These are phyloP conservation scores for Elmis aenea DNA, from an alignment of 2,888 invertebrate genomes.

Conservation along the genomic window DNA sequence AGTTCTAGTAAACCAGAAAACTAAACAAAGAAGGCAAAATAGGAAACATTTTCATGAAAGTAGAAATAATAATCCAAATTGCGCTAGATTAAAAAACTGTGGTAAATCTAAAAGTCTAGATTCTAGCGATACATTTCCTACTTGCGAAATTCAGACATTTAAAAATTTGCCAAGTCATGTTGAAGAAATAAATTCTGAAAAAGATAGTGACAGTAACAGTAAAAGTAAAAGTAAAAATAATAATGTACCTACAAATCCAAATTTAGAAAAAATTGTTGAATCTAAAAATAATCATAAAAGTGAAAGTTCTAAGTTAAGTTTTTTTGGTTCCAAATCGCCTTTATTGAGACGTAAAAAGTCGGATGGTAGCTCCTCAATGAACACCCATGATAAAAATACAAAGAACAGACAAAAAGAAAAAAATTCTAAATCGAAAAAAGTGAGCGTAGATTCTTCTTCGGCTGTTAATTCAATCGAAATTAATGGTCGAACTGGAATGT, in stretches of 20 bases:
- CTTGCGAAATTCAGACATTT: slow-evolving; percentile 35
- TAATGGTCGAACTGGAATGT: slow-evolving; percentile 29
- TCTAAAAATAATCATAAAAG: slow-evolving; percentile 31
- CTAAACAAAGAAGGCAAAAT: slow-evolving; percentile 50
- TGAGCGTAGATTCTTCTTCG: slow-evolving; percentile 21
- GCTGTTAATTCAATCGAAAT: slow-evolving; percentile 14
- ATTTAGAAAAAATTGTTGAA: slow-evolving; percentile 13
- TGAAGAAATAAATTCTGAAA: slow-evolving; percentile 39
- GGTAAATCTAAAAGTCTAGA: slow-evolving; percentile 82
- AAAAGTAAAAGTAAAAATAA: slow-evolving; percentile 34
- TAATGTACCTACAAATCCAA: background rate
- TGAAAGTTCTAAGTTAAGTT: slow-evolving; percentile 39
- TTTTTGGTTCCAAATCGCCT: slow-evolving; percentile 43
- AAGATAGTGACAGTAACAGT: slow-evolving; percentile 21
- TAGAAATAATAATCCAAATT: slow-evolving; percentile 28
- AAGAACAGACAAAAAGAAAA: slow-evolving; percentile 34
- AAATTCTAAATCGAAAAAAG: slow-evolving; percentile 24
- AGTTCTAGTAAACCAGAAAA: slow-evolving; percentile 64
- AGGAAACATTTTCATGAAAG: slow-evolving; percentile 30
- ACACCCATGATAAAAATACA: slow-evolving; percentile 21
- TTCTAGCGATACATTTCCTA: slow-evolving; percentile 72
- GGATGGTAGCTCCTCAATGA: slow-evolving; percentile 25
- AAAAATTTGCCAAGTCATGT: slow-evolving; percentile 28
- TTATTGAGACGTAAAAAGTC: slow-evolving; percentile 42
- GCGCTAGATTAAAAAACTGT: slow-evolving; percentile 60